A percentile compares a stretch with the other conserved stretches of the same genome.
These are phyloP conservation scores for Mionectes olivaceus DNA, from an alignment of 2,797 vertebrate species.

Conservation along the genomic window DNA sequence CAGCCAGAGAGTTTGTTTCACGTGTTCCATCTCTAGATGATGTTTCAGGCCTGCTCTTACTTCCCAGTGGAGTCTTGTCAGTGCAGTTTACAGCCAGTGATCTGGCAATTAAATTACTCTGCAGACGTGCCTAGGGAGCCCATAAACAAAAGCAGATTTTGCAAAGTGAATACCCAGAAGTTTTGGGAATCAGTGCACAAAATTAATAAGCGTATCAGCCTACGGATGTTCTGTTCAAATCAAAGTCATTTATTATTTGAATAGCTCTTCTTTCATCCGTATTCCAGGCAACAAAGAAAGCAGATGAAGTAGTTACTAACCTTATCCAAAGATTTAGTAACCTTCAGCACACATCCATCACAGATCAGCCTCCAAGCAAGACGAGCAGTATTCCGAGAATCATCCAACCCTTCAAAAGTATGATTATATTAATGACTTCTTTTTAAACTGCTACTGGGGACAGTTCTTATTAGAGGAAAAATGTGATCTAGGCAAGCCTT, in stretches of 20 bases:
- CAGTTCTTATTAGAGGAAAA: not conserved
- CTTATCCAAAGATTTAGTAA: constrained; percentile 87
- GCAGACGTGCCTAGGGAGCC: constrained; percentile 66
- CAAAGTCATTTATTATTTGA: not conserved
- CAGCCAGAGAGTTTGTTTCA: not conserved
- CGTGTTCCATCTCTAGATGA: not conserved
- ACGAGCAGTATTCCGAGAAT: constrained; percentile 90
- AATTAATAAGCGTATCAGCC: not conserved
- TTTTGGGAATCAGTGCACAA: constrained; percentile 18
- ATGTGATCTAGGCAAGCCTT: not conserved
- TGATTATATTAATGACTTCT: not conserved
- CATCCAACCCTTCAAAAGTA: constrained; percentile 87
- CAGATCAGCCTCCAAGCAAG: constrained; percentile 90
- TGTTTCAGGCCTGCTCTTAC: not conserved
- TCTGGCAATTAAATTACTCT: constrained; percentile 63
- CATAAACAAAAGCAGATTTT: constrained; percentile 72
- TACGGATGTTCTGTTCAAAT: constrained; percentile 8
- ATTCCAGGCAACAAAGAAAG: constrained; percentile 18
- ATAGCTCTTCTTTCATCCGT: not conserved
- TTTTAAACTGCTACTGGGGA: not conserved
- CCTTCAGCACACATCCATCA: constrained; percentile 90
- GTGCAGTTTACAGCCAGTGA: not conserved
- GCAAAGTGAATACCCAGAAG: constrained; percentile 40
- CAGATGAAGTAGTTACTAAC: constrained; percentile 82
- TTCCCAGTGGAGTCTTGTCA: constrained; percentile 35